phyloP scores from a whole-genome alignment of 2,797 vertebrate species.

The Pagetopsis macropterus region DNA sequence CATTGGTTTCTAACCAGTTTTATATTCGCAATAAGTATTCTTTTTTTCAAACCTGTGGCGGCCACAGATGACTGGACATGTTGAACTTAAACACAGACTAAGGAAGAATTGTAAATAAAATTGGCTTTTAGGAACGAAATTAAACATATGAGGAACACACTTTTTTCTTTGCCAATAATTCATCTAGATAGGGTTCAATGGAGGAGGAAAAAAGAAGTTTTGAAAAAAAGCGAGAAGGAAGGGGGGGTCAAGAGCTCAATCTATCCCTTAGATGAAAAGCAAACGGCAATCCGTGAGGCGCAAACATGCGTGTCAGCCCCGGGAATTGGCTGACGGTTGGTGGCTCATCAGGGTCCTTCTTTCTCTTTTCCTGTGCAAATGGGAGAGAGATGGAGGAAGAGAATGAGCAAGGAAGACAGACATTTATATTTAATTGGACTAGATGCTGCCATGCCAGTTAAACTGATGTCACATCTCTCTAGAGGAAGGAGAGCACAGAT shows the following conservation, averaged over 20 bases:
- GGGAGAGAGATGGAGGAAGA: slow-evolving; percentile 52
- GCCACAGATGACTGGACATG: background rate
- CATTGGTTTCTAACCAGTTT: background rate
- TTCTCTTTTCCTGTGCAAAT: slow-evolving; percentile 71
- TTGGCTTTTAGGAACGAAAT: background rate
- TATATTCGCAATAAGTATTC: background rate
- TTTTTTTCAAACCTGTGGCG: background rate
- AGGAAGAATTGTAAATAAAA: background rate
- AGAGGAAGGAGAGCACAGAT: slow-evolving; percentile 26
- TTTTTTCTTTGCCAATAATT: slow-evolving; percentile 23
- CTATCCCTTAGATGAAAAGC: slow-evolving; percentile 81
- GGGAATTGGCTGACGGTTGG: slow-evolving; percentile 71
- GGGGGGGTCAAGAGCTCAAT: slow-evolving; percentile 78
- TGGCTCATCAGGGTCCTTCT: slow-evolving; percentile 60
- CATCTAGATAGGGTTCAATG: slow-evolving; percentile 35
- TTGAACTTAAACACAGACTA: background rate
- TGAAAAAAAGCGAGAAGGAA: background rate
- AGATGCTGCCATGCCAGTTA: slow-evolving; percentile 55
- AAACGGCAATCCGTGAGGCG: slow-evolving; percentile 77
- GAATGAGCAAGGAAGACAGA: slow-evolving; percentile 40
- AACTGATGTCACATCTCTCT: slow-evolving; percentile 67
- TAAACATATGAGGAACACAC: background rate
- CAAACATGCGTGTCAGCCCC: slow-evolving; percentile 78
- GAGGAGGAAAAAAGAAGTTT: slow-evolving; percentile 32
- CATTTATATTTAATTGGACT: slow-evolving; percentile 79